Evolutionary conservation across 2,888 invertebrate species (phyloP).

Genomic region (Pollenia griseotomentosa): DNA sequence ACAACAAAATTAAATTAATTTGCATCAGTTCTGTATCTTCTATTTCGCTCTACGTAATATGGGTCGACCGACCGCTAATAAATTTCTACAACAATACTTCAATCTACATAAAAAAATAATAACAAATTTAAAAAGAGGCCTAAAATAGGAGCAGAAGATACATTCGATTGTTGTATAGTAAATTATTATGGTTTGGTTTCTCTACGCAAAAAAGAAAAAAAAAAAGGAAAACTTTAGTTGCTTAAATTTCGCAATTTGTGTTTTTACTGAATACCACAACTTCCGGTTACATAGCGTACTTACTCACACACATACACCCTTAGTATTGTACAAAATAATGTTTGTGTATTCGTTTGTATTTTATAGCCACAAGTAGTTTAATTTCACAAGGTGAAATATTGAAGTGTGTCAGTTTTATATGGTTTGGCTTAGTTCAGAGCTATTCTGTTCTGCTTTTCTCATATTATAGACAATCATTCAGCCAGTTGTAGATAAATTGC

Average conservation of each 20-base stretch:
- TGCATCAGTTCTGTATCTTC: constrained; percentile 43
- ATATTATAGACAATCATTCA: neutral
- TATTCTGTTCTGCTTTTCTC: neutral
- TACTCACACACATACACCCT: neutral
- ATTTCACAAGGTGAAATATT: constrained; percentile 51
- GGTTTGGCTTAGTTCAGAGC: constrained; percentile 3
- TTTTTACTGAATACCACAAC: constrained; percentile 42
- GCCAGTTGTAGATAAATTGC: constrained; percentile 65
- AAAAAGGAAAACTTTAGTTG: neutral
- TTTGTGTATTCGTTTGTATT: constrained; percentile 76
- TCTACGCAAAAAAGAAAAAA: neutral
- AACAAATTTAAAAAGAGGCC: constrained; percentile 11
- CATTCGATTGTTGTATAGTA: constrained; percentile 6
- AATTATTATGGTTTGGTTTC: constrained; percentile 23
- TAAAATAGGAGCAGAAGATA: constrained; percentile 14
- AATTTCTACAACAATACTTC: constrained; percentile 64
- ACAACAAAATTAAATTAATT: constrained; percentile 59
- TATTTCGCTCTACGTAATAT: constrained; percentile 26
- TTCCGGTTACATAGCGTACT: constrained; percentile 33
- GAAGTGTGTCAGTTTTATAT: constrained; percentile 44
- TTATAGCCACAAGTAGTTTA: constrained; percentile 64
- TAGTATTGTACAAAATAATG: constrained; percentile 22
- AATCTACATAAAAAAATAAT: neutral
- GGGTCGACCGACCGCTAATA: constrained; percentile 60
- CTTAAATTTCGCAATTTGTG: constrained; percentile 34